A percentile compares a stretch with the other conserved stretches of the same genome.
Evolutionary conservation across 2,888 invertebrate species (phyloP).

Genomic region (Geophilus truncorum): DNA sequence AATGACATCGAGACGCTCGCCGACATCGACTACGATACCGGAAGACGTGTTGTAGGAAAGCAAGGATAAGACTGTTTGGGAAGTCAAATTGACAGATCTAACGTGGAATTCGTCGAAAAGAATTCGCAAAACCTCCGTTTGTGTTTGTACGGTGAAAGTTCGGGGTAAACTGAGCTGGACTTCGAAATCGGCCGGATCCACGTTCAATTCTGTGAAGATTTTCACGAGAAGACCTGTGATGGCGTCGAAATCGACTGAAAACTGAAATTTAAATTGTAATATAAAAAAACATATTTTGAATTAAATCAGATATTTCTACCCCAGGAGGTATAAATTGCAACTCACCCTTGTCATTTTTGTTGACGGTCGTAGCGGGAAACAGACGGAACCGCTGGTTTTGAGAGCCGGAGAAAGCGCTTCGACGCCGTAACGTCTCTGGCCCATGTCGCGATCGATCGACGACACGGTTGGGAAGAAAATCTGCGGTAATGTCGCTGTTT

Average conservation of each 20-base stretch:
- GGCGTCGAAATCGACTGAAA: constrained; percentile 50
- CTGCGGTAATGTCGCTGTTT: constrained; percentile 54
- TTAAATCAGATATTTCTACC: too few species aligned
- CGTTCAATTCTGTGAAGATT: constrained; percentile 52
- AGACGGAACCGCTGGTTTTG: constrained; percentile 47
- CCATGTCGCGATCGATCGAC: constrained; percentile 48
- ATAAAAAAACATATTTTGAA: too few species aligned
- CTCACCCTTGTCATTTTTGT: constrained; percentile 52
- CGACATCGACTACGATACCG: constrained; percentile 58
- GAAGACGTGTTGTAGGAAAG: constrained; percentile 57
- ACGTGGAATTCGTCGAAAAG: constrained; percentile 50
- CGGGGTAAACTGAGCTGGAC: constrained; percentile 52
- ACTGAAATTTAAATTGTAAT: too few species aligned
- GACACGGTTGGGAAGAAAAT: constrained; percentile 56
- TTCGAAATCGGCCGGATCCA: constrained; percentile 52
- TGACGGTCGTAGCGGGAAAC: constrained; percentile 50
- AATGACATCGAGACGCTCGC: constrained; percentile 56
- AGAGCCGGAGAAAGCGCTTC: constrained; percentile 51
- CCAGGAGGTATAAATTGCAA: too few species aligned
- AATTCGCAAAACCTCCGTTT: constrained; percentile 49
- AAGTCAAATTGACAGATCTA: constrained; percentile 52
- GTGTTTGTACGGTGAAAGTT: constrained; percentile 49
- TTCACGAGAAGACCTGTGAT: constrained; percentile 52
- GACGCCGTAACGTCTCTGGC: constrained; percentile 48
- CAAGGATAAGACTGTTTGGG: constrained; percentile 55